Evolutionary conservation across 2,888 invertebrate genomes (phyloP).

Genomic region (Drosophila engyochracea): DNA sequence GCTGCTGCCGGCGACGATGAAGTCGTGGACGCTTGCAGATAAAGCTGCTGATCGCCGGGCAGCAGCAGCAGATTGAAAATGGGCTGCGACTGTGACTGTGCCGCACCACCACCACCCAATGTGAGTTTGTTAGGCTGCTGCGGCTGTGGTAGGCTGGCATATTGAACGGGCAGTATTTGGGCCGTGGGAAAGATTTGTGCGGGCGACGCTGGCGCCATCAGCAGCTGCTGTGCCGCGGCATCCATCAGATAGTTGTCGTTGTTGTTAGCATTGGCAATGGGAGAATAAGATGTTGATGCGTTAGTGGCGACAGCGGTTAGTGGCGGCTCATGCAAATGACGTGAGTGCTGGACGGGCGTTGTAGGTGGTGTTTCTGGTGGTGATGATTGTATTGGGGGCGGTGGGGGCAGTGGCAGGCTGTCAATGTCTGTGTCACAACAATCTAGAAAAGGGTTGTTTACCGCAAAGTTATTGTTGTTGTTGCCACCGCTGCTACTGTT

Average conservation of each 20-base stretch:
- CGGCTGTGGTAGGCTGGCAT: slow-evolving; percentile 84
- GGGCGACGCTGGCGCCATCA: slow-evolving; percentile 72
- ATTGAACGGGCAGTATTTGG: slow-evolving; percentile 85
- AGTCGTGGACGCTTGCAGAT: slow-evolving; percentile 60
- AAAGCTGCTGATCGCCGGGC: slow-evolving; percentile 72
- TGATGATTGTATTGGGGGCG: slow-evolving; percentile 55
- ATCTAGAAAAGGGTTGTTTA: slow-evolving; percentile 84
- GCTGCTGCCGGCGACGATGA: slow-evolving; percentile 51
- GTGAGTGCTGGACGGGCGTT: slow-evolving; percentile 47
- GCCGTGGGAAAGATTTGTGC: slow-evolving; percentile 85
- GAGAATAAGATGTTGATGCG: slow-evolving; percentile 78
- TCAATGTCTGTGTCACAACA: slow-evolving; percentile 77
- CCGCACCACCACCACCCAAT: slow-evolving; percentile 40
- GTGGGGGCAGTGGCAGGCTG: slow-evolving; percentile 75
- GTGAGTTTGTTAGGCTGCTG: slow-evolving; percentile 82
- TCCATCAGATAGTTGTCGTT: slow-evolving; percentile 62
- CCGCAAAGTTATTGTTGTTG: slow-evolving; percentile 70
- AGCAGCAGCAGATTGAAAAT: slow-evolving; percentile 78
- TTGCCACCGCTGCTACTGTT: slow-evolving; percentile 47
- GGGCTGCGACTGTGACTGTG: slow-evolving; percentile 40
- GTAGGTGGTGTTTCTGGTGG: slow-evolving; percentile 35
- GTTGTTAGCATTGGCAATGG: slow-evolving; percentile 56
- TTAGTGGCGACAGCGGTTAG: slow-evolving; percentile 76
- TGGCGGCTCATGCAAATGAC: slow-evolving; percentile 73
- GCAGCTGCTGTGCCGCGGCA: slow-evolving; percentile 55